Evolutionary conservation across 2,888 invertebrate species (phyloP).

Genomic region (Ectemnius lituratus): DNA sequence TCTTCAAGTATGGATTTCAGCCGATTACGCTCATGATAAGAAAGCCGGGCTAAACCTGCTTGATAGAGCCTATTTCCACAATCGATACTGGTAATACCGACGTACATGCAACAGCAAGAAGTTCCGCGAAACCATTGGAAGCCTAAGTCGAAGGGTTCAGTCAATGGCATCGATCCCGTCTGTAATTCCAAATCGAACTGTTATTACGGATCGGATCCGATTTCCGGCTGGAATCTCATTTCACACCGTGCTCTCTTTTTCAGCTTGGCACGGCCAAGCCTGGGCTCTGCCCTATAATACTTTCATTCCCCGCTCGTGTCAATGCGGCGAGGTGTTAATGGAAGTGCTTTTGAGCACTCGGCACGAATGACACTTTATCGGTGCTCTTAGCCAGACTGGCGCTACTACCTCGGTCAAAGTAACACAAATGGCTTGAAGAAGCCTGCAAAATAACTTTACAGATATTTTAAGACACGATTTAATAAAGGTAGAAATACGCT

Average conservation of each 20-base stretch:
- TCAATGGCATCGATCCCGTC: background rate
- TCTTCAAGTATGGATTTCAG: too few species aligned
- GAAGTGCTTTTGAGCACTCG: background rate
- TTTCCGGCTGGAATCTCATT: slow-evolving; percentile 5
- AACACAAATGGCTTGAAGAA: too few species aligned
- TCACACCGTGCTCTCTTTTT: background rate
- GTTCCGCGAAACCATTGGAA: slow-evolving; percentile 1
- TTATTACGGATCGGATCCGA: slow-evolving; percentile 2
- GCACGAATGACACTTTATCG: background rate
- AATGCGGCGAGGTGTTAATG: slow-evolving; percentile 1
- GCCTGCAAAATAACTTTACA: too few species aligned
- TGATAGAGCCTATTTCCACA: too few species aligned
- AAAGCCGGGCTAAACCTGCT: too few species aligned
- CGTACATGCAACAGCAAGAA: too few species aligned
- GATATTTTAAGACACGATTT: too few species aligned
- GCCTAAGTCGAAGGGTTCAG: slow-evolving; percentile 1
- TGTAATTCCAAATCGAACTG: background rate
- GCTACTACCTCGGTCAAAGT: too few species aligned
- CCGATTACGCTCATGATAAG: too few species aligned
- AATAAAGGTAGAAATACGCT: too few species aligned
- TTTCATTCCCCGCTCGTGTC: background rate
- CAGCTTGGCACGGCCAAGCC: background rate
- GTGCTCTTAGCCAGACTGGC: background rate
- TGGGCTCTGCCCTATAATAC: background rate
- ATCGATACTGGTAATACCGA: too few species aligned